Evolutionary conservation across 2,888 invertebrate genomes (phyloP).

Genomic region (Ennomos erosarius): DNA sequence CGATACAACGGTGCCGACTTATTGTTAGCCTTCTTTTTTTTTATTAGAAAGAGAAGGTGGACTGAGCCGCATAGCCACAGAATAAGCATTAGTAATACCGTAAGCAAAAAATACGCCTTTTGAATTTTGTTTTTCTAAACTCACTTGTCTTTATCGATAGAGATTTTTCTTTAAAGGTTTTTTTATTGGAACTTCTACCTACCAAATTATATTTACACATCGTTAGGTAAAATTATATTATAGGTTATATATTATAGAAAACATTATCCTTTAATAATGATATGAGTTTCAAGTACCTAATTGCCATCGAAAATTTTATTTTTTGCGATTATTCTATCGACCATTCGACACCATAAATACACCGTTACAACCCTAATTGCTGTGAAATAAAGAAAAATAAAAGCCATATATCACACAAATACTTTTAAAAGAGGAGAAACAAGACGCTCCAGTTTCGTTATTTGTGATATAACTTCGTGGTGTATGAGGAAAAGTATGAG

Average conservation of each 20-base stretch:
- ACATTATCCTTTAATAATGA: too few species aligned
- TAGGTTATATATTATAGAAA: too few species aligned
- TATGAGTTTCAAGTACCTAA: too few species aligned
- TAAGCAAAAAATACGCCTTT: too few species aligned
- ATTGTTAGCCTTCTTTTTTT: too few species aligned
- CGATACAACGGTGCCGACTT: not conserved
- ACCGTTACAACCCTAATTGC: conserved; percentile 12
- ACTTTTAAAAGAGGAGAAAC: conserved; percentile 44
- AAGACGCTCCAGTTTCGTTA: conserved; percentile 23
- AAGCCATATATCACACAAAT: conserved; percentile 42
- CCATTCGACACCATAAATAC: not conserved
- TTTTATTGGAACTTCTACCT: too few species aligned
- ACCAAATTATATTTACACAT: too few species aligned
- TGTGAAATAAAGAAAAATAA: conserved; percentile 44
- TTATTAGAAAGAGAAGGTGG: too few species aligned
- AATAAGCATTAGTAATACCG: too few species aligned
- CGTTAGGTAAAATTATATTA: too few species aligned
- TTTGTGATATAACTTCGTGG: conserved; percentile 28
- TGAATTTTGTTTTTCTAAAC: not conserved
- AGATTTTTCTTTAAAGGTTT: too few species aligned
- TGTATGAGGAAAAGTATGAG: conserved; percentile 15
- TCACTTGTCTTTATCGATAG: not conserved
- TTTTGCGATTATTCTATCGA: conserved; percentile 2
- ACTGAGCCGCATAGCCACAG: too few species aligned
- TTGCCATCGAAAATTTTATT: not conserved